A percentile compares a stretch with the other conserved stretches of the same genome.
These are phyloP conservation scores for Daboia siamensis DNA, from an alignment of 2,113 vertebrate genomes.

Conservation along the genomic window DNA sequence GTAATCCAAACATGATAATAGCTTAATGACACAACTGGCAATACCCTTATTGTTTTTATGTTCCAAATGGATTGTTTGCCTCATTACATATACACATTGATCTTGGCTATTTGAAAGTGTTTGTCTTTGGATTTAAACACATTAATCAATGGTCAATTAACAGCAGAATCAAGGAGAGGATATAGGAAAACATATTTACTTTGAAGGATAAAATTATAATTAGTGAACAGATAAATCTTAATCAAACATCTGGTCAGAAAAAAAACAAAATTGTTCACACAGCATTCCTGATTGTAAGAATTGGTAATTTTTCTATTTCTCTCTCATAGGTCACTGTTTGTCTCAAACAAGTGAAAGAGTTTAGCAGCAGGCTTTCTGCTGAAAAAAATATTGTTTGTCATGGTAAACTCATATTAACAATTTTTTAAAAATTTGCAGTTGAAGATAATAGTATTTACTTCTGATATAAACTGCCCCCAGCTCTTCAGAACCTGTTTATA, in stretches of 20 bases:
- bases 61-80: conserved; percentile 6
- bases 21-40: neutral
- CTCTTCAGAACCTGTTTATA: conserved; percentile 42
- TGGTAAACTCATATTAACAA: conserved; percentile 46
- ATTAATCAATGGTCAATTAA: neutral
- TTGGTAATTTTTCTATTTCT: neutral
- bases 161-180: neutral
- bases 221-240: neutral
- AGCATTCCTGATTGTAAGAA: neutral
- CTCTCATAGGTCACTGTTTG: neutral
- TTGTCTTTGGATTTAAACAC: conserved; percentile 12
- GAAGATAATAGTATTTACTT: conserved; percentile 36
- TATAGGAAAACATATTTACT: neutral
- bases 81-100: conserved; percentile 11
- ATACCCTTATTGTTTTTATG: neutral
- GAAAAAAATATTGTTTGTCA: conserved; percentile 27
- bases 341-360: conserved; percentile 6
- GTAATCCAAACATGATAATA: conserved; percentile 5
- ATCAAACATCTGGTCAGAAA: neutral
- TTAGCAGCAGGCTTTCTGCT: conserved; percentile 14
- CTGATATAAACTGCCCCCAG: conserved; percentile 34
- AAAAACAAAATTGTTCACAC: neutral
- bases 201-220: conserved; percentile 8
- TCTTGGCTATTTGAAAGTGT: conserved; percentile 14
- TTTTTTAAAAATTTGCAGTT: conserved; percentile 14